Evolutionary conservation across 2,888 invertebrate species (phyloP), one percentile per base, ranked within the genome.

Genomic region (Entomobrya proxima): DNA sequence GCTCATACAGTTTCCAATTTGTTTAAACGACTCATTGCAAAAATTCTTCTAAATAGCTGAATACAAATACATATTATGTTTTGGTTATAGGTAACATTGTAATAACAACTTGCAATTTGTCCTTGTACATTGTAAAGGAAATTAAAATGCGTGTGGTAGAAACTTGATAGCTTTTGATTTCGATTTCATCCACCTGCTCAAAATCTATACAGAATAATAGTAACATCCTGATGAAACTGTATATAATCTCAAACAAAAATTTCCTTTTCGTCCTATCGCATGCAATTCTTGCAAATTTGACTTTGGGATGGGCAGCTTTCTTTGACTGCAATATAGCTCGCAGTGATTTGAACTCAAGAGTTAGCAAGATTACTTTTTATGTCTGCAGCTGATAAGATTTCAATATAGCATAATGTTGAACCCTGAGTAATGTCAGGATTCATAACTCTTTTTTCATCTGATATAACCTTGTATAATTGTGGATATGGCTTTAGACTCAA

Each of bases 71-170:
- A n/a, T n/a, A 44, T n/a, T 44, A 15, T 44, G 13, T 7, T 44
- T 44, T 44, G 6, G 44, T n/a, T 44, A 3, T 11, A 7, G 44
- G 15, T 21, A 55, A 27, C n/a, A 61, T 13, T 30, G 13, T 15
- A 61, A 27, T 30, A 61, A 15, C 1, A 61, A 52, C 18, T 52
- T 52, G 21, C 11, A 27, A 30, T n/a, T 7, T 44, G 40, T 40
- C 67, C 67, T 67, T 67, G 67, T n/a, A 24, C 67, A 37, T 67
- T 67, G 67, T n/a, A 24, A 67, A 67, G 40, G 21, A 67, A 67
- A 40, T 67, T 64, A 64, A 40, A 24, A 21, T 44, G 21, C 18
- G 24, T 67, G 27, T 24, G 11, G 18, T 7, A n/a, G 21, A 64
- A 24, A 40, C 3, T 13, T 24, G 37, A 67, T 24, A 40, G 40